Percentiles rank a stretch among this genome's conserved stretches.
These are phyloP conservation scores for Apodemus agrarius DNA, from an alignment of 2,797 vertebrate species.

Conservation along the genomic window DNA sequence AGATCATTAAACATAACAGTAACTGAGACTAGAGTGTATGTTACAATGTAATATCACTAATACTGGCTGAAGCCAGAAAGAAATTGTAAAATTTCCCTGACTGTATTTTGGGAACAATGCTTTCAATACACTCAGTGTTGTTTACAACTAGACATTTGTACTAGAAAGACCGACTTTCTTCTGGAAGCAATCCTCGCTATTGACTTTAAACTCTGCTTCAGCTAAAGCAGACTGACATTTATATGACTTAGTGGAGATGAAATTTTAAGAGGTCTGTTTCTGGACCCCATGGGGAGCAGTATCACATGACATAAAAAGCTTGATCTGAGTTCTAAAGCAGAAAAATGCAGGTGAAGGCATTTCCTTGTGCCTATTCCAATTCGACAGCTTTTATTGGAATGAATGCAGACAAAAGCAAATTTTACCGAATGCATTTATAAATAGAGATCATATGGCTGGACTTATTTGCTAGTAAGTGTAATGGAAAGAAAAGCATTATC, in stretches of 20 bases:
- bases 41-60: constrained; percentile 52
- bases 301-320: constrained; percentile 1
- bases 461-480: constrained; percentile 20
- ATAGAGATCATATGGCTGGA: not conserved
- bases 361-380: not conserved
- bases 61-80: constrained; percentile 28
- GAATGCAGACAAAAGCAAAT: not conserved
- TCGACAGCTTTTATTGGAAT: constrained; percentile 14
- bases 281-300: not conserved
- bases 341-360: not conserved
- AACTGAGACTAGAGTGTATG: not conserved
- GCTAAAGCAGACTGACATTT: constrained; percentile 74
- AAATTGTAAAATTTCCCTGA: constrained; percentile 64
- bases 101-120: constrained; percentile 46
- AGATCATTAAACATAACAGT: constrained; percentile 39
- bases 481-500: constrained; percentile 1
- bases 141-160: constrained; percentile 62
- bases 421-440: constrained; percentile 47
- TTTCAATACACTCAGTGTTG: constrained; percentile 61
- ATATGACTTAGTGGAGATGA: constrained; percentile 64
- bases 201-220: constrained; percentile 73
- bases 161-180: constrained; percentile 52
- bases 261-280: constrained; percentile 67
- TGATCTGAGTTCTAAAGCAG: constrained; percentile 53
- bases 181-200: constrained; percentile 68